Base-by-base conservation (phyloP, 2,113 vertebrate species). In the Crotalus horridus region DNA sequence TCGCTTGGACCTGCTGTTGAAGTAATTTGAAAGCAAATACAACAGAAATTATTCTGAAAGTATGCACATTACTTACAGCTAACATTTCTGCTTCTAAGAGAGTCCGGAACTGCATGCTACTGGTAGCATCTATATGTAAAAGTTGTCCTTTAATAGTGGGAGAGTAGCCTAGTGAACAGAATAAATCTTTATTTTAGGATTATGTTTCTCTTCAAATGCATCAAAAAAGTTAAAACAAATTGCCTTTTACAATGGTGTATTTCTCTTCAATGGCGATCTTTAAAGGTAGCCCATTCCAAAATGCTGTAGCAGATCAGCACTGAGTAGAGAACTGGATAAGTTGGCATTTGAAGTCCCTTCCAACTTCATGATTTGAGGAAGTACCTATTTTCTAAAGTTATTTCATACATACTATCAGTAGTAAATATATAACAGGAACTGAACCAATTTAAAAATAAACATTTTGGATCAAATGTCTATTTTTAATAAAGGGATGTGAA, bases 61-160 rank as follows among this genome's bases (percentile, higher is more conserved):
- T 89, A 61, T 46, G n/a, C 11, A 46, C n/a, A 43, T 61, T 93
- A 98, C 99, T 99, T 96, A 99, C 99, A 95, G 99, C 99, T 85
- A 99, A 97, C 99, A 99, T 99, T 97, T 99, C 99, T 74, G 99
- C 99, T 97, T 99, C 99, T 96, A 99, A 97, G 6, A 99, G 98
- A 17, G 99, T 99, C 94, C 99, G 98, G 96, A 99, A 99, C 93
- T 98, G 99, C 99, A 99, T 99, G 95, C 99, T 99, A 96, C 98
- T 99, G 74, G 99, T 99, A 94, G 99, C 99, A 97, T 99, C 99
- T 88, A 99, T 98, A 0, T 99, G 99, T 69, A 99, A 97, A 90
- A 99, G 98, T 93, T 99, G 99, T 26, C 99, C 99, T 98, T 99
- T 99, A 97, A 99, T 99, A 86, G 98, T 98, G 56, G 99, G 98